A percentile compares a stretch with the other conserved stretches of the same genome.
Evolutionary conservation across 2,888 invertebrate genomes (phyloP).

Genomic region (Norana najaformis): DNA sequence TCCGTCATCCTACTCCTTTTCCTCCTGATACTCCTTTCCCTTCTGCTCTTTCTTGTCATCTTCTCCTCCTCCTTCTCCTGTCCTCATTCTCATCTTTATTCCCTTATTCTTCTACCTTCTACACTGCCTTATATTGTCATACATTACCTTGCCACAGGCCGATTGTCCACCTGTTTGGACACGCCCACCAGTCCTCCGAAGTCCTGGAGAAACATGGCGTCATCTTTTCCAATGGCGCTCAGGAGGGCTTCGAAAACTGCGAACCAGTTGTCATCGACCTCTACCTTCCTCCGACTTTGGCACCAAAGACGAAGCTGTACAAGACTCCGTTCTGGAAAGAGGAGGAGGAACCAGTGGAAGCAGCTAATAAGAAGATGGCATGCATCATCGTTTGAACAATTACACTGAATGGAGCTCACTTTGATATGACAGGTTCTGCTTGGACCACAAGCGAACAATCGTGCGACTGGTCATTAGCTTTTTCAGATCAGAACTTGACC

Average conservation of each 20-base stretch:
- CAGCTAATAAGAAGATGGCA: neutral
- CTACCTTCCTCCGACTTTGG: conserved; percentile 30
- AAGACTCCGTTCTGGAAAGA: conserved; percentile 35
- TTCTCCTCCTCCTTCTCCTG: neutral
- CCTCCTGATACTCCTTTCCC: neutral
- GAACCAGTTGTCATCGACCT: conserved; percentile 37
- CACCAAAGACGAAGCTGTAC: conserved; percentile 34
- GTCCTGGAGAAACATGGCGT: conserved; percentile 36
- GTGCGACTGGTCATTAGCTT: too few species aligned
- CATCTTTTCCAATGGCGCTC: conserved; percentile 37
- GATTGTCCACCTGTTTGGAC: conserved; percentile 52
- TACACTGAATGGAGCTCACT: neutral
- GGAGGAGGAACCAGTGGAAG: conserved; percentile 22
- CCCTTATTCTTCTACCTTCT: neutral
- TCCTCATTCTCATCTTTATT: neutral
- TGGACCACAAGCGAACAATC: neutral
- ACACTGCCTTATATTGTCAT: neutral
- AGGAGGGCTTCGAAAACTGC: conserved; percentile 27
- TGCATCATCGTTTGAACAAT: neutral
- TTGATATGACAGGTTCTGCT: neutral
- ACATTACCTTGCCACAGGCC: conserved; percentile 49
- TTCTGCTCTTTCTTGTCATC: neutral
- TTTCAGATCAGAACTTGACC: neutral
- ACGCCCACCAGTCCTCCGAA: conserved; percentile 48
- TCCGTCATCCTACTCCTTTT: too few species aligned